These are phyloP conservation scores for Orthonyx spaldingii DNA, from an alignment of 2,113 vertebrate species.

Conservation along the genomic window DNA sequence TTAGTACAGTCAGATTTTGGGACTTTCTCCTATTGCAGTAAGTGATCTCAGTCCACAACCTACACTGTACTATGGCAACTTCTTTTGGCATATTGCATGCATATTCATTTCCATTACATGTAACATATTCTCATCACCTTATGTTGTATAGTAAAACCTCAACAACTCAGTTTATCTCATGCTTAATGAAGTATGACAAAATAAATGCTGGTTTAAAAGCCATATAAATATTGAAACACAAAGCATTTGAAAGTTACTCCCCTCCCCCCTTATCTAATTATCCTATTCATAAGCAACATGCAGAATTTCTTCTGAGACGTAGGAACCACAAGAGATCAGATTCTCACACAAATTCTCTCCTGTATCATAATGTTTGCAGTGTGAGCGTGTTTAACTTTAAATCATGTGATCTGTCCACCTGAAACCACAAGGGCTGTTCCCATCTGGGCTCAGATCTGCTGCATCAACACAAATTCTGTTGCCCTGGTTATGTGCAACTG, in stretches of 20 bases:
- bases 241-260: background rate
- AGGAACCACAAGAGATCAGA: background rate
- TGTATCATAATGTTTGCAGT: background rate
- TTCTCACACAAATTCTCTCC: background rate
- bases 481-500: background rate
- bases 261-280: constrained; percentile 4
- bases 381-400: background rate
- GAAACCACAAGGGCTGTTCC: background rate
- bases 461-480: background rate
- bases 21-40: background rate
- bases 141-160: background rate
- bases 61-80: background rate
- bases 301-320: background rate
- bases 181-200: background rate
- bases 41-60: background rate
- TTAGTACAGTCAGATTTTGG: background rate
- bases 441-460: background rate
- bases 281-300: background rate
- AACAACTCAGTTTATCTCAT: background rate
- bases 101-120: background rate
- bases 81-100: background rate
- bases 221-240: background rate
- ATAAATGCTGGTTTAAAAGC: background rate
- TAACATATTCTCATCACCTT: background rate
- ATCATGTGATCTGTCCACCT: background rate